These are phyloP conservation scores for Lathamus discolor DNA, from an alignment of 2,113 vertebrate genomes.

Conservation along the genomic window DNA sequence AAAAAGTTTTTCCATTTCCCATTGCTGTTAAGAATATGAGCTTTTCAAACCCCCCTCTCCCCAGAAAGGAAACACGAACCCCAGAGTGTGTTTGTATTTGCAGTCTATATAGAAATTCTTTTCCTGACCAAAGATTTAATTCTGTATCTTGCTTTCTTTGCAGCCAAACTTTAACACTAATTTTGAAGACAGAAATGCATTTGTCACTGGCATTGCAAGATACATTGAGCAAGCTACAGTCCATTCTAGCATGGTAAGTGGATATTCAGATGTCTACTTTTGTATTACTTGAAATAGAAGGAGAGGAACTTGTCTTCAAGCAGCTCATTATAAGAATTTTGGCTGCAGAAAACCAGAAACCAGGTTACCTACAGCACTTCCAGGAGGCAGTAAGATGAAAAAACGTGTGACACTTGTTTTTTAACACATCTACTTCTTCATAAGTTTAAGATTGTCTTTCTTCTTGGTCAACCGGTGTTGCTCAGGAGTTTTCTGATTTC, in stretches of 20 bases:
- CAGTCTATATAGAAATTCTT: not conserved
- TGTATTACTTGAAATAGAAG: not conserved
- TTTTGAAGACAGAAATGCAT: constrained; percentile 98
- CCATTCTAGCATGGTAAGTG: constrained; percentile 93
- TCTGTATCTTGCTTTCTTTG: not conserved
- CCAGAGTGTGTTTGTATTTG: not conserved
- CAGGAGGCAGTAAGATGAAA: not conserved
- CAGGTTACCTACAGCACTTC: not conserved
- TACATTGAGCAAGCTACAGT: constrained; percentile 98
- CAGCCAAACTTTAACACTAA: constrained; percentile 99
- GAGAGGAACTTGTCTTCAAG: not conserved
- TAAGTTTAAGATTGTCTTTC: not conserved
- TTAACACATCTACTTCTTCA: not conserved
- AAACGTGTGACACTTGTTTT: not conserved
- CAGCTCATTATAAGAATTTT: not conserved
- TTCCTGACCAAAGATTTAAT: not conserved
- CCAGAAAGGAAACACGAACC: not conserved
- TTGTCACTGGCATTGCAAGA: constrained; percentile 96
- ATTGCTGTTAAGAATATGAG: not conserved
- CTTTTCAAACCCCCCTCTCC: not conserved
- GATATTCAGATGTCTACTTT: not conserved
- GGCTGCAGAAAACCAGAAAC: not conserved
- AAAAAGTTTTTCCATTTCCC: not conserved
- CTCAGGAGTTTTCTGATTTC: not conserved
- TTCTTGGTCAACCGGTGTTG: not conserved